A percentile compares a stretch with the other conserved stretches of the same genome.
phyloP scores from a whole-genome alignment of 1,140 invertebrate genomes.

The Pseudomyrmex flavicornis region DNA sequence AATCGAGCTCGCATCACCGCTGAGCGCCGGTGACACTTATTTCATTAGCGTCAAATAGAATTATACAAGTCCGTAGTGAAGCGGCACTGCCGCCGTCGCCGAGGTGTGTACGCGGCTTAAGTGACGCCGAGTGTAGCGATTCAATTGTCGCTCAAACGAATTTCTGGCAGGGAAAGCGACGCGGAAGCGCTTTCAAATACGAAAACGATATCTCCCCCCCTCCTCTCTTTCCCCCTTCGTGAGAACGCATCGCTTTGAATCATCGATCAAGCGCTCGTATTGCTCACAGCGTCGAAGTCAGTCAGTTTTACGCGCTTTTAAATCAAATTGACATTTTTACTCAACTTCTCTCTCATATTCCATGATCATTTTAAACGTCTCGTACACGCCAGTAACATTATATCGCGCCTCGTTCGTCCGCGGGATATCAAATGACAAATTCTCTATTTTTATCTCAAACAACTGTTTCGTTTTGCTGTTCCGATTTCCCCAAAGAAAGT shows the following conservation, averaged over 20 bases:
- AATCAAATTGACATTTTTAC: too few relatives aligned
- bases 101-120: slow-evolving; percentile 53
- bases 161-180: slow-evolving; percentile 59
- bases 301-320: too few relatives aligned
- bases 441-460: neutral
- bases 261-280: neutral
- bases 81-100: slow-evolving; percentile 27
- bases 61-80: slow-evolving; percentile 66
- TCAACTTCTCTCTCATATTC: too few relatives aligned
- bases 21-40: slow-evolving; percentile 67
- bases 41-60: slow-evolving; percentile 71
- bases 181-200: slow-evolving; percentile 19
- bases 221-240: too few relatives aligned
- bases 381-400: too few relatives aligned
- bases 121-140: slow-evolving; percentile 69
- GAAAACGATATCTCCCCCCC: neutral
- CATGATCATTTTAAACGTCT: neutral
- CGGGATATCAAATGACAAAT: neutral
- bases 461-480: neutral
- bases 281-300: too few relatives aligned
- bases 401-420: too few relatives aligned
- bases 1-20: slow-evolving; percentile 65
- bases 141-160: slow-evolving; percentile 68
- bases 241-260: neutral
- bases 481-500: neutral